phyloP scores from a whole-genome alignment of 2,113 vertebrate species.

The Poeciliopsis prolifica region DNA sequence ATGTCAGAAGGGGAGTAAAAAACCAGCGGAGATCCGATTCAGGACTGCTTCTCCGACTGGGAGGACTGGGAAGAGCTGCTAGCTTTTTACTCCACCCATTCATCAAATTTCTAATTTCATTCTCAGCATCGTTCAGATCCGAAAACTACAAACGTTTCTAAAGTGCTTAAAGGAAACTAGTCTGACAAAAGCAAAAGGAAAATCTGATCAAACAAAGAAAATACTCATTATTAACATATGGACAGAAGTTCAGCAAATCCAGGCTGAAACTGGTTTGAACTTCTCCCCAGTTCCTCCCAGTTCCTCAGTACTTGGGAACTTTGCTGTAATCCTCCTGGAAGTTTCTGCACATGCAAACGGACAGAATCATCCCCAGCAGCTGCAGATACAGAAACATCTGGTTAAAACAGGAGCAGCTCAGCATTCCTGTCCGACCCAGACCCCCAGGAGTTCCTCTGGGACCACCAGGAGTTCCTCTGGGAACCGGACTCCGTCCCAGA shows the following conservation, averaged over 20 bases:
- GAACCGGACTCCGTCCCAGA: too few species aligned
- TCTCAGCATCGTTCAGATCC: constrained; percentile 24
- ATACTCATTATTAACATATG: constrained; percentile 54
- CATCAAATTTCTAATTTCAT: not conserved
- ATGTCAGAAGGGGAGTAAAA: constrained; percentile 51
- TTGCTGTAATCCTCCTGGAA: constrained; percentile 94
- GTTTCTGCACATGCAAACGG: constrained; percentile 90
- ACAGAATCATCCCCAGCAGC: constrained; percentile 92
- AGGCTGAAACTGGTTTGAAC: not conserved
- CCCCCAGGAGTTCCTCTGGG: not conserved
- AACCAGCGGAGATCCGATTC: constrained; percentile 4
- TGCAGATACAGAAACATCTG: constrained; percentile 56
- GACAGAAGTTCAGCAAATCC: constrained; percentile 32
- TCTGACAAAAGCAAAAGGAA: constrained; percentile 22
- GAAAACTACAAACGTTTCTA: constrained; percentile 37
- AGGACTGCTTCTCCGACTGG: too few species aligned
- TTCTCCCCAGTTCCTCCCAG: not conserved
- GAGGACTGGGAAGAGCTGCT: not conserved
- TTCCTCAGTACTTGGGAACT: constrained; percentile 91
- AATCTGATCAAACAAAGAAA: constrained; percentile 32
- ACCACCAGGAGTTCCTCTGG: not conserved
- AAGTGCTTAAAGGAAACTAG: constrained; percentile 69
- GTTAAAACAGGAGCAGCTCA: not conserved
- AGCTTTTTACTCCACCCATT: not conserved
- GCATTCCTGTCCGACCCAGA: not conserved